Evolutionary conservation across 1,140 invertebrate genomes (phyloP), one percentile per base, ranked within the genome.

Genomic region (Magallana ariakensis): DNA sequence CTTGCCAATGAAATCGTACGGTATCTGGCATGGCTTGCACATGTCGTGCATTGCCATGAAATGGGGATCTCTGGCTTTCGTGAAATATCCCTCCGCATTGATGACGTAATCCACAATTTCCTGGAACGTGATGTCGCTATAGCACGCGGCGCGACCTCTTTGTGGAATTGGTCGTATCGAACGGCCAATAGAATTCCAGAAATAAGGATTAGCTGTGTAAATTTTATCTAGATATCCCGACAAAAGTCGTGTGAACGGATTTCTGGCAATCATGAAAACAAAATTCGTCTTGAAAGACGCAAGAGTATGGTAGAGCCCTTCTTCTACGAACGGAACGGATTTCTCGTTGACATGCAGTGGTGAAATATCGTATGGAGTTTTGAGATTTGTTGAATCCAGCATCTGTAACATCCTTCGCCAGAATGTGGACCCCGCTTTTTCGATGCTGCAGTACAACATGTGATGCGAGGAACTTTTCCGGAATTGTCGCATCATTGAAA

Each of bases 151-250:
- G 13, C 19, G 15, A 9, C 33, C 8, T 70, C 66, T 7, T 19
- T 70, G 19, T 26, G 16, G 22, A 10, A 4, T 46, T 46, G 33
- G 33, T 46, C 33, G n/a, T 19, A 89, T 89, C 11, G 82, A 15
- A 7, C 54, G 33, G 3, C 89, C 89, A 56, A 84, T 75, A n/a
- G 46, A 26, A 15, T 82, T 80, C 89, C 89, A 90, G 70, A 82
- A 90, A 75, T 57, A 70, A 11, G 87, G 84, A 46, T 88, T 90
- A 11, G 89, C 87, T 15, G 89, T 85, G 53, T 86, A 90, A n/a
- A 90, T 16, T 70, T 90, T 90, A 80, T 90, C 89, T 26, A 90
- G 58, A 80, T 88, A 90, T 46, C 85, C 89, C 11, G 89, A 90
- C 8, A 90, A 46, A 13, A 90, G 75, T 80, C 89, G 57, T 2